Evolutionary conservation across 1,140 invertebrate species (phyloP), one percentile per base, ranked within the genome.

Genomic region (Proctacanthus coquilletti): DNA sequence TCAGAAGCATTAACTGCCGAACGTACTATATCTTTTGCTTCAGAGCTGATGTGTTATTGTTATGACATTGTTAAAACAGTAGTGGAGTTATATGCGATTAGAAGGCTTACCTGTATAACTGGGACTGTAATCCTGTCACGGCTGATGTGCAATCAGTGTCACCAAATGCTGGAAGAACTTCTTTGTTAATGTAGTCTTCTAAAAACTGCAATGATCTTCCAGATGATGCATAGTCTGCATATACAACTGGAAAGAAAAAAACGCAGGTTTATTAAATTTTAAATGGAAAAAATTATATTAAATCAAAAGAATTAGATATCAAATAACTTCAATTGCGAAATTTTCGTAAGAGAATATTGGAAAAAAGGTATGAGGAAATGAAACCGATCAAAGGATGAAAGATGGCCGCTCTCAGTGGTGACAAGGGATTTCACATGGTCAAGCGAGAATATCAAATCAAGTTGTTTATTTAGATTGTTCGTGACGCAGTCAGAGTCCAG

Each of bases 81-180:
- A n/a, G 13, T 27, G 23, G 23, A 27, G 23, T 9, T 27, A 13
- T 9, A 27, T 27, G 8, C 17, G 15, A 17, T n/a, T n/a, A n/a
- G n/a, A n/a, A n/a, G n/a, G 48, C 53, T 68, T 68, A 86, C 75
- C 84, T 75, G 64, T 84, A 92, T 20, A 86, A 65, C 35, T 84
- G 85, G 9, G 85, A 85, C 62, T 93, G 87, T 32, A 86, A 65
- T 19, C 85, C 84, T 18, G 85, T 86, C 43, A 87, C 75, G 27
- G 80, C 80, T 4, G 83, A 79, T 3, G 84, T 85, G 1, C 84
- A 80, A 58, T 84, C 81, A 4, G 81, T 83, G 42, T 89, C 89
- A 18, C 83, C 86, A 55, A 89, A 84, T 34, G 74, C 75, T 4
- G 86, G 83, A 27, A 93, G 61, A 2, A 93, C 85, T 53, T 91